These are phyloP conservation scores for Cossypha dichroa DNA, from an alignment of 2,797 vertebrate genomes.

Conservation along the genomic window DNA sequence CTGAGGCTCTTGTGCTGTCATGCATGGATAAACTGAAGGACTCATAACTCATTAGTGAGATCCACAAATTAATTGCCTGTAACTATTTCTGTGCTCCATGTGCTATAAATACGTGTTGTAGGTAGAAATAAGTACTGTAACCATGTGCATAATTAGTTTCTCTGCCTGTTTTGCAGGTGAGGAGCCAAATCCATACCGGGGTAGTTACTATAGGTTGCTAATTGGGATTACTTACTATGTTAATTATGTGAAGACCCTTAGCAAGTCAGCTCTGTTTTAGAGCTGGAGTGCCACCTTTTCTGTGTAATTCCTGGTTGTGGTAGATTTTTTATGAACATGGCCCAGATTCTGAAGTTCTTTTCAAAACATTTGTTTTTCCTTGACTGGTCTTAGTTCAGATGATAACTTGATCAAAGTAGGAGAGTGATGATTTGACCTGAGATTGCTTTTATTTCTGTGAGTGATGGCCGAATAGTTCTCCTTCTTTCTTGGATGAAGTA, in stretches of 20 bases:
- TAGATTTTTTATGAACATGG: background rate
- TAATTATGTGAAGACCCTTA: background rate
- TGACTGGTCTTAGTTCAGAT: background rate
- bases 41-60: background rate
- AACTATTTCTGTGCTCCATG: background rate
- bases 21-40: background rate
- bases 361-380: background rate
- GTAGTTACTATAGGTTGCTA: background rate
- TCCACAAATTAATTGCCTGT: background rate
- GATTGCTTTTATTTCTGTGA: conserved; percentile 17
- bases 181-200: background rate
- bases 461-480: background rate
- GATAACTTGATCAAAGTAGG: background rate
- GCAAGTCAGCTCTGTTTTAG: background rate
- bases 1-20: background rate
- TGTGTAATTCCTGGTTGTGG: background rate
- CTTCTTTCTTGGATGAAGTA: conserved; percentile 12
- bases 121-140: background rate
- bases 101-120: background rate
- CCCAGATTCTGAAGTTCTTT: background rate
- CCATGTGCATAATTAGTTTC: background rate
- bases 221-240: background rate
- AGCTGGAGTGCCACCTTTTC: background rate
- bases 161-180: background rate
- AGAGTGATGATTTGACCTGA: background rate